Evolutionary conservation across 2,888 invertebrate genomes (phyloP).

Genomic region (Polyommatus icarus): DNA sequence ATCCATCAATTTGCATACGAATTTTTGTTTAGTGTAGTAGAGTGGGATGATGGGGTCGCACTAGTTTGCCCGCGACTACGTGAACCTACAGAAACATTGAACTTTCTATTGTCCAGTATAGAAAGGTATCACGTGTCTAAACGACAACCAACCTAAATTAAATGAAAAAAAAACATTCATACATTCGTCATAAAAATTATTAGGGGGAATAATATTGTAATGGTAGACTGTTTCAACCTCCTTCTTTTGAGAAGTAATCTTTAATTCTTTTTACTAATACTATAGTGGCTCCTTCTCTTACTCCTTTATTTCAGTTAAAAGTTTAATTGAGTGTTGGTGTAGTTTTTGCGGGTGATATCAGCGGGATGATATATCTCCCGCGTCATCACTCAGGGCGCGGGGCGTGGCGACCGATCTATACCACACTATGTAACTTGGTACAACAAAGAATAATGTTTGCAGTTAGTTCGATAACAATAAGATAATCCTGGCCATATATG

Average conservation of each 20-base stretch:
- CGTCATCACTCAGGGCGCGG: conserved; percentile 23
- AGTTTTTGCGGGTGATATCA: conserved; percentile 72
- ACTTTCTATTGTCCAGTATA: too few species aligned
- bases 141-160: too few species aligned
- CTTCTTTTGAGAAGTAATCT: too few species aligned
- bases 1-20: background rate
- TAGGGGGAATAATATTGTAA: too few species aligned
- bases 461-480: background rate
- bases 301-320: background rate
- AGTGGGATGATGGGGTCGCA: background rate
- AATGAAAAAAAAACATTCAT: too few species aligned
- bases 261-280: too few species aligned
- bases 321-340: conserved; percentile 6
- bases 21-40: background rate
- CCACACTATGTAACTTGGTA: background rate
- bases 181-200: too few species aligned
- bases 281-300: background rate
- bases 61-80: background rate
- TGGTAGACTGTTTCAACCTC: too few species aligned
- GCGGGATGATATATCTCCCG: conserved; percentile 59
- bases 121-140: too few species aligned
- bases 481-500: too few species aligned
- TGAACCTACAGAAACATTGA: background rate
- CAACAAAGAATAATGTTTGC: too few species aligned
- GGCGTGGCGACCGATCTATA: conserved; percentile 15